phyloP scores from a whole-genome alignment of 1,140 invertebrate genomes.

The Drosophila subpulchrella region DNA sequence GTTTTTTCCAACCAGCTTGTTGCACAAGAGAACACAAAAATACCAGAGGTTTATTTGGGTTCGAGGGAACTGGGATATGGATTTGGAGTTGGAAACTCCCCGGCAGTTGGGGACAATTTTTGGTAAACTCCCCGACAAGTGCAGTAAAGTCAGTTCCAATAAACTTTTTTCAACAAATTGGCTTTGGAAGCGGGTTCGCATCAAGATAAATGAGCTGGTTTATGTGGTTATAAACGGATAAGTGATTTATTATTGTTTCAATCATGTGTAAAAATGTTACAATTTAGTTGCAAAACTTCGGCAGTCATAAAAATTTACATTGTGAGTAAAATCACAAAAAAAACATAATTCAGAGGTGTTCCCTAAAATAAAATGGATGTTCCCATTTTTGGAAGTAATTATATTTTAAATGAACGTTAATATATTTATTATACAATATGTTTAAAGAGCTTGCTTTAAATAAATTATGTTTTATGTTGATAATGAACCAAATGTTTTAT shows the following conservation, averaged over 20 bases:
- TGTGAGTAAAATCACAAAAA: neutral
- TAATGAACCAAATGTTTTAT: too few relatives aligned
- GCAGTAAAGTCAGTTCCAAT: neutral
- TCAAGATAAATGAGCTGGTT: slow-evolving; percentile 5
- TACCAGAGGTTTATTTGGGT: neutral
- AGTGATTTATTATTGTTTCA: neutral
- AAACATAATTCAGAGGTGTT: too few relatives aligned
- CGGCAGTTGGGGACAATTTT: slow-evolving; percentile 5
- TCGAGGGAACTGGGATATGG: slow-evolving; percentile 1
- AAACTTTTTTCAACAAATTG: slow-evolving; percentile 3
- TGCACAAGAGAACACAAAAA: slow-evolving; percentile 56
- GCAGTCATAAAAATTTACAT: neutral
- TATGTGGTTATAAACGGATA: neutral
- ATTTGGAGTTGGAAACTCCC: slow-evolving; percentile 12
- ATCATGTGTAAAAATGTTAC: neutral
- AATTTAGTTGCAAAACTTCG: neutral
- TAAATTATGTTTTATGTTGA: too few relatives aligned
- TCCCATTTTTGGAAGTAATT: too few relatives aligned
- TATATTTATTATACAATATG: too few relatives aligned
- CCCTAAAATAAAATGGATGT: too few relatives aligned
- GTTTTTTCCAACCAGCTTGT: slow-evolving; percentile 38
- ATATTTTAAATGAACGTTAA: too few relatives aligned
- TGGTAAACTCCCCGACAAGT: neutral
- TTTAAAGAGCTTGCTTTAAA: too few relatives aligned
- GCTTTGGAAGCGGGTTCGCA: too few relatives aligned